phyloP scores from a whole-genome alignment of 2,888 invertebrate species.

The Stenodema calcarata region DNA sequence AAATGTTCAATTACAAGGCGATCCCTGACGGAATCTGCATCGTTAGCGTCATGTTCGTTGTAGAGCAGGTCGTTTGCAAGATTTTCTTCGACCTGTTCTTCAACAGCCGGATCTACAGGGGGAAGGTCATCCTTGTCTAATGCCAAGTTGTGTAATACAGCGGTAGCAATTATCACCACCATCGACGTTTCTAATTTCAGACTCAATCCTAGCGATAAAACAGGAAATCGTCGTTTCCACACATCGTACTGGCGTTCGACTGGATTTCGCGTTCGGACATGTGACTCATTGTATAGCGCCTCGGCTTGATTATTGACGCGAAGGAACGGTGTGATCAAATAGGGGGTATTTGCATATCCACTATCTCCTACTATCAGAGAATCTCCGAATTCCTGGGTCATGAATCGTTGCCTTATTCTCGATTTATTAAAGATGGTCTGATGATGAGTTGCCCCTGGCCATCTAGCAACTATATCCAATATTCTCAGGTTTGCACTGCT shows the following conservation, averaged over 20 bases:
- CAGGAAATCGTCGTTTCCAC: constrained; percentile 53
- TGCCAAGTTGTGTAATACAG: constrained; percentile 51
- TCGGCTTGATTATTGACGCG: not conserved
- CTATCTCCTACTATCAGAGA: not conserved
- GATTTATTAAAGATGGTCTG: constrained; percentile 2
- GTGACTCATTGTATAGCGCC: constrained; percentile 48
- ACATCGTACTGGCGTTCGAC: constrained; percentile 50
- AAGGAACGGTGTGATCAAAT: not conserved
- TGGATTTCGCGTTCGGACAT: too few relatives aligned
- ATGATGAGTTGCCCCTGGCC: not conserved
- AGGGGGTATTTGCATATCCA: not conserved
- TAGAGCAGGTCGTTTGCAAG: too few relatives aligned
- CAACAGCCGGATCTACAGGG: too few relatives aligned
- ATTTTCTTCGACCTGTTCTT: too few relatives aligned
- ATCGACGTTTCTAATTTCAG: constrained; percentile 32
- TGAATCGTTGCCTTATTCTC: not conserved
- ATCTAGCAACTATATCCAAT: not conserved
- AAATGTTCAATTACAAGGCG: too few relatives aligned
- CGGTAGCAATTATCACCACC: constrained; percentile 52
- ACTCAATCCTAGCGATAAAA: constrained; percentile 50
- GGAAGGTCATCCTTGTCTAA: too few relatives aligned
- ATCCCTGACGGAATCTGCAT: too few relatives aligned
- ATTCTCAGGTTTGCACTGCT: not conserved
- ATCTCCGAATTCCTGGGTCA: not conserved
- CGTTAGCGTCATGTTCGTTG: too few relatives aligned